Evolutionary conservation across 1,140 invertebrate genomes (phyloP).

Genomic region (Listronotus bonariensis): DNA sequence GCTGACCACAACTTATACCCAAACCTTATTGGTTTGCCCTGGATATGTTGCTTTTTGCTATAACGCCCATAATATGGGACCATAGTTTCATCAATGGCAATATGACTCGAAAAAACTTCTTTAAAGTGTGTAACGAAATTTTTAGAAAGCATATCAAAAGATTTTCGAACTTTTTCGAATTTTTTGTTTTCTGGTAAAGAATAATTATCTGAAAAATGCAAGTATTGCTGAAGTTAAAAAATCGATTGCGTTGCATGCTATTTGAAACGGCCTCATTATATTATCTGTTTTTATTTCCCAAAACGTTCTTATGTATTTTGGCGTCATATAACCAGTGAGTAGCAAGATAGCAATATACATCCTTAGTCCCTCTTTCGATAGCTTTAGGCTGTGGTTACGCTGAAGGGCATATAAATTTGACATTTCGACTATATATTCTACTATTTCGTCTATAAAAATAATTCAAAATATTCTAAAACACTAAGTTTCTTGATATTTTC

Average conservation of each 20-base stretch:
- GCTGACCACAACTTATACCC: slow-evolving; percentile 39
- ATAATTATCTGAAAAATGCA: slow-evolving; percentile 24
- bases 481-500: background rate
- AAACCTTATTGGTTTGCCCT: slow-evolving; percentile 40
- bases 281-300: slow-evolving; percentile 8
- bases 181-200: slow-evolving; percentile 21
- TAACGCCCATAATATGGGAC: slow-evolving; percentile 37
- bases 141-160: slow-evolving; percentile 17
- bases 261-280: background rate
- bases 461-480: background rate
- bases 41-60: slow-evolving; percentile 34
- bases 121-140: slow-evolving; percentile 10
- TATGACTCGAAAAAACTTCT: background rate
- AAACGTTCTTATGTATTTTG: background rate
- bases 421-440: slow-evolving; percentile 7
- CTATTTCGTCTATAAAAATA: background rate
- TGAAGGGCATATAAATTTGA: slow-evolving; percentile 2
- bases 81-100: slow-evolving; percentile 34
- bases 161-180: slow-evolving; percentile 27
- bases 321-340: background rate
- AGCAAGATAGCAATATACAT: slow-evolving; percentile 1
- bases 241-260: background rate
- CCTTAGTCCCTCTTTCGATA: background rate
- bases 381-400: background rate
- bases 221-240: background rate